Conservation (phyloP, 2,113 vertebrate species). For the Catagonus wagneri region DNA sequence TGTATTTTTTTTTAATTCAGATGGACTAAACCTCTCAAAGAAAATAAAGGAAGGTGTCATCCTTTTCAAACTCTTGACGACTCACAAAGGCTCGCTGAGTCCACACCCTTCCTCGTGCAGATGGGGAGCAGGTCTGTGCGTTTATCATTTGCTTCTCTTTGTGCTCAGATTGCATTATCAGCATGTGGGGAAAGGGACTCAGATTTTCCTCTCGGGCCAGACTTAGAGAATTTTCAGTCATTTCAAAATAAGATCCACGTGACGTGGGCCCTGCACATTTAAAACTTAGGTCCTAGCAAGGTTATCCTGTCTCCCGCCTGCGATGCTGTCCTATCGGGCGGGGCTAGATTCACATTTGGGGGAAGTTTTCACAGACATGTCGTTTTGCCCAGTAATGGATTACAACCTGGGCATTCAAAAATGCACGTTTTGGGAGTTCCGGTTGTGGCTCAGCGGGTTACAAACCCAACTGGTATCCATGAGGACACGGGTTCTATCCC, state of each 20-base stretch:
- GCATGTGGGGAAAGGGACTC: slow-evolving; percentile 5
- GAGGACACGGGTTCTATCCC: too few relatives aligned
- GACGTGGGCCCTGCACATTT: background rate
- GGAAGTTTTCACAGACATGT: background rate
- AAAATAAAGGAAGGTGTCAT: background rate
- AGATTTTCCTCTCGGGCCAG: background rate
- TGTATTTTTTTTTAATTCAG: background rate
- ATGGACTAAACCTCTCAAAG: background rate
- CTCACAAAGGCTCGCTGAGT: background rate
- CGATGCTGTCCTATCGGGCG: too few relatives aligned
- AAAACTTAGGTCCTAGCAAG: background rate
- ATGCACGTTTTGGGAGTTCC: too few relatives aligned
- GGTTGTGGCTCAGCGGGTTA: too few relatives aligned
- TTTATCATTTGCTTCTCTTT: background rate
- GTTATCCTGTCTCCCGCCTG: background rate
- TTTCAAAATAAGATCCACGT: slow-evolving; percentile 52
- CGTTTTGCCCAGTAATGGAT: background rate
- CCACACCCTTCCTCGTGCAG: background rate
- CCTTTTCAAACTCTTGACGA: background rate
- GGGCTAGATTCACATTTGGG: background rate
- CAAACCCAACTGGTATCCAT: too few relatives aligned
- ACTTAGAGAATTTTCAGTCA: slow-evolving; percentile 12
- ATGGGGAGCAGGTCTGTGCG: background rate
- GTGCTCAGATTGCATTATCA: slow-evolving; percentile 49
- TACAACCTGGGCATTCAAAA: background rate